Conservation (phyloP, 2,888 invertebrate species). For the Drosophila pegasa region DNA sequence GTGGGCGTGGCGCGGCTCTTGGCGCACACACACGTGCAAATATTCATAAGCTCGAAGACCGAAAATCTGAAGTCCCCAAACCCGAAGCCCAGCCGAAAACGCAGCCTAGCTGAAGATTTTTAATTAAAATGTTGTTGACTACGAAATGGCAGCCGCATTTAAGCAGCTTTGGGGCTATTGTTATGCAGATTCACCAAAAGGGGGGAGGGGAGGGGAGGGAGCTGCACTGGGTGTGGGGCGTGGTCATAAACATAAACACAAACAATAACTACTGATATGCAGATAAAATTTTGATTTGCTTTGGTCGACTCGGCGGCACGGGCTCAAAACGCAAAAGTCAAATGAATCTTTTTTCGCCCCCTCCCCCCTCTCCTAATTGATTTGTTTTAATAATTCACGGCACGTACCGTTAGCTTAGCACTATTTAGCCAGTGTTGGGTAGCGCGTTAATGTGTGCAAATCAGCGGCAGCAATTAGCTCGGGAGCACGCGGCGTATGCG, state of each 20-base stretch:
- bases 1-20: constrained; percentile 31
- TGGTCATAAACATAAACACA: constrained; percentile 14
- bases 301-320: constrained; percentile 1
- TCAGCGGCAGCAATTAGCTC: constrained; percentile 28
- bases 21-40: constrained; percentile 38
- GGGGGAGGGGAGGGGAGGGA: too few species aligned
- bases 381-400: constrained; percentile 35
- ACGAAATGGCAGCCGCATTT: constrained; percentile 46
- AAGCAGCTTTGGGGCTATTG: constrained; percentile 55
- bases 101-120: constrained; percentile 51
- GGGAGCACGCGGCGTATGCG: constrained; percentile 31
- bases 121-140: constrained; percentile 55
- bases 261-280: constrained; percentile 46
- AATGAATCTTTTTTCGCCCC: neutral
- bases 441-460: constrained; percentile 6
- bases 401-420: constrained; percentile 30
- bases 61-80: constrained; percentile 9
- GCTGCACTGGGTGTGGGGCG: too few species aligned
- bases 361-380: constrained; percentile 24
- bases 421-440: neutral
- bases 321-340: neutral
- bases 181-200: constrained; percentile 34
- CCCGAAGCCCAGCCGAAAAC: constrained; percentile 21
- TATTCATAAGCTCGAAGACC: constrained; percentile 16
- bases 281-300: constrained; percentile 31